Conservation (phyloP, 2,888 invertebrate genomes). For the Chloroclysta siterata region DNA sequence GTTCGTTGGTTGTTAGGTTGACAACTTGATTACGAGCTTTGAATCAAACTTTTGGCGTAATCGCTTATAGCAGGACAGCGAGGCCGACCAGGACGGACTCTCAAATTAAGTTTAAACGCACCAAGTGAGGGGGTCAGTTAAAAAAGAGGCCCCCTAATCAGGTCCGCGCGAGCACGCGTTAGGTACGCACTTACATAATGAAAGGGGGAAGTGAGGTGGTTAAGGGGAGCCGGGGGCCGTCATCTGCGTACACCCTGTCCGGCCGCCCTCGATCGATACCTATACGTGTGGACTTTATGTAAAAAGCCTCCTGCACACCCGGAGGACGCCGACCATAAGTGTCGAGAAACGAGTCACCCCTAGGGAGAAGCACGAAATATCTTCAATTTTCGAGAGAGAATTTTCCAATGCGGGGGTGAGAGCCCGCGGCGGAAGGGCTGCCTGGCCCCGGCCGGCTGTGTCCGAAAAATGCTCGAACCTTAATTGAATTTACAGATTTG, state of each 20-base stretch:
- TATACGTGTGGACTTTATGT: conserved; percentile 85
- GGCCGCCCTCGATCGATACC: conserved; percentile 83
- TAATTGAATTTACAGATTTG: conserved; percentile 84
- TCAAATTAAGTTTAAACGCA: conserved; percentile 83
- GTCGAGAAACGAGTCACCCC: conserved; percentile 84
- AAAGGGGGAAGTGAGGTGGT: conserved; percentile 78
- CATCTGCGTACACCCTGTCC: conserved; percentile 84
- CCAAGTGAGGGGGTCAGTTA: conserved; percentile 82
- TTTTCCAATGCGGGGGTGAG: conserved; percentile 83
- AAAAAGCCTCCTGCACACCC: conserved; percentile 84
- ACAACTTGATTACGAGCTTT: conserved; percentile 6
- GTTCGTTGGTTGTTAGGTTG: background rate
- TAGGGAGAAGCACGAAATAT: conserved; percentile 82
- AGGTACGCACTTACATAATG: conserved; percentile 84
- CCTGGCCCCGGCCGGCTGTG: conserved; percentile 73
- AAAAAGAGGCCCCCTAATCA: conserved; percentile 84
- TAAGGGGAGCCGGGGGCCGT: conserved; percentile 67
- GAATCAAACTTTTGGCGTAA: conserved; percentile 52
- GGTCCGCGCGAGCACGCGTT: conserved; percentile 84
- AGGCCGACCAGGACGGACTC: conserved; percentile 50
- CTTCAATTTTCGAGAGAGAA: conserved; percentile 85
- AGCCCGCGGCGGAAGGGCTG: conserved; percentile 81
- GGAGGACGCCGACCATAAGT: conserved; percentile 83
- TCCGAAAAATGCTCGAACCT: conserved; percentile 82
- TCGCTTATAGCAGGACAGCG: conserved; percentile 65